Base-by-base conservation (phyloP, 2,797 vertebrate genomes). In the Danio kyathit region DNA sequence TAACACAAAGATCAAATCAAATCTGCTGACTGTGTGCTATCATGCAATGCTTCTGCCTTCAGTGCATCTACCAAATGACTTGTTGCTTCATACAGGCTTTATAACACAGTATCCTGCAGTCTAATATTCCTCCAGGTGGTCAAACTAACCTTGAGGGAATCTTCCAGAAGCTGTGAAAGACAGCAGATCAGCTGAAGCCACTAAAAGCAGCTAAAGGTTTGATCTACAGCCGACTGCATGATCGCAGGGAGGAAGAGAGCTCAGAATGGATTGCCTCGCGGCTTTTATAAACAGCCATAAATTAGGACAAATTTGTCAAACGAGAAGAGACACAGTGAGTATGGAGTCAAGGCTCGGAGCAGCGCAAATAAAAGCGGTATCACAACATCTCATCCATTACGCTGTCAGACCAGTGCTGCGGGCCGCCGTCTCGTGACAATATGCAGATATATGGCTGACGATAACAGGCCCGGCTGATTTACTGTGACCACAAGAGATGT, bases 281-380 rank as follows among this genome's bases (percentile, higher is more conserved):
- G 83, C 83, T 82, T 87, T 85, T 84, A 85, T 80, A 83, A 80
- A 75, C 71, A 72, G 61, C 81, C 79, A 82, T 88, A 88, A 88
- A 88, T 88, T 87, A 87, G 61, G 64, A 54, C 81, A 81, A 87
- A 87, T 87, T 88, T 86, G 84, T 87, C 85, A 88, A 87, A 86
- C 79, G 84, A 54, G 75, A 85, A 74, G 67, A 74, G 66, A 84
- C 76, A 78, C 40, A 43, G 81, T 52, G 56, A 84, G 81, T 74
- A 61, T 46, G 29, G 76, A 59, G 67, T 80, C 85, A 63, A 67
- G 49, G 71, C 79, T 80, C 44, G 77, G 80, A 78, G 80, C n/a
- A 21, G 19, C 82, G 64, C 82, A 85, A 85, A 89, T 86, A 81
- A 86, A 81, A 83, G 73, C 54, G 59, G 29, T 72, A 85, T 86